These are phyloP conservation scores for Meandrusa payeni DNA, from an alignment of 2,888 invertebrate genomes.

Conservation along the genomic window DNA sequence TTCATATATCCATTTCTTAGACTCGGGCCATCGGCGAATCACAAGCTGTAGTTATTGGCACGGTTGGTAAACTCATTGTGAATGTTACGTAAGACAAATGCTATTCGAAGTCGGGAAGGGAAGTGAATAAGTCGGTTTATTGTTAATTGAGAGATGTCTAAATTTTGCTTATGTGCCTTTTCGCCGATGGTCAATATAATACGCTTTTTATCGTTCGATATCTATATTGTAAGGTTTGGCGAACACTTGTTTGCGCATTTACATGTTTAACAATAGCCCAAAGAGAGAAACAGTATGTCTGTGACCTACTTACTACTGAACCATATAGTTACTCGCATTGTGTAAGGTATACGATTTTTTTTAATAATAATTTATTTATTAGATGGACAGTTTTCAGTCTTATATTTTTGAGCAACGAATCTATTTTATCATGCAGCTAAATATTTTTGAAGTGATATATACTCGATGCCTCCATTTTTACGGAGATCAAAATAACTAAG, in stretches of 20 bases:
- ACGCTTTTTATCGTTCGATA: constrained; percentile 51
- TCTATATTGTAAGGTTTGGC: constrained; percentile 46
- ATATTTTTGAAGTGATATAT: constrained; percentile 28
- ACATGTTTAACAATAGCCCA: constrained; percentile 61
- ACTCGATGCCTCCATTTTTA: constrained; percentile 21
- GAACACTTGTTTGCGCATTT: constrained; percentile 55
- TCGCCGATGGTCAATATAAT: constrained; percentile 57
- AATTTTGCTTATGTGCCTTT: constrained; percentile 39
- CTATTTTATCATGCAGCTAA: constrained; percentile 20
- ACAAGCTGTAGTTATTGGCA: constrained; percentile 58
- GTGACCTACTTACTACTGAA: constrained; percentile 24
- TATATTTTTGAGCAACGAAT: constrained; percentile 29
- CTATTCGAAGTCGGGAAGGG: constrained; percentile 29
- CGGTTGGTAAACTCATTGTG: constrained; percentile 56
- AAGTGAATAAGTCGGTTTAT: constrained; percentile 33
- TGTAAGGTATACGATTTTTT: constrained; percentile 76
- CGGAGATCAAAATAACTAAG: constrained; percentile 12
- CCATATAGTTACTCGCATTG: constrained; percentile 63
- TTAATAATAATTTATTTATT: constrained; percentile 39
- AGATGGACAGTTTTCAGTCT: constrained; percentile 47
- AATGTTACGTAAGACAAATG: constrained; percentile 28
- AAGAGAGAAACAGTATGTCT: constrained; percentile 53
- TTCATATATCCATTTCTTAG: constrained; percentile 48
- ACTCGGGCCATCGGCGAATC: constrained; percentile 51
- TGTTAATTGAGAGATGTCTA: constrained; percentile 35